Evolutionary conservation across 2,113 vertebrate species (phyloP).

Genomic region (Pampusana beccarii): DNA sequence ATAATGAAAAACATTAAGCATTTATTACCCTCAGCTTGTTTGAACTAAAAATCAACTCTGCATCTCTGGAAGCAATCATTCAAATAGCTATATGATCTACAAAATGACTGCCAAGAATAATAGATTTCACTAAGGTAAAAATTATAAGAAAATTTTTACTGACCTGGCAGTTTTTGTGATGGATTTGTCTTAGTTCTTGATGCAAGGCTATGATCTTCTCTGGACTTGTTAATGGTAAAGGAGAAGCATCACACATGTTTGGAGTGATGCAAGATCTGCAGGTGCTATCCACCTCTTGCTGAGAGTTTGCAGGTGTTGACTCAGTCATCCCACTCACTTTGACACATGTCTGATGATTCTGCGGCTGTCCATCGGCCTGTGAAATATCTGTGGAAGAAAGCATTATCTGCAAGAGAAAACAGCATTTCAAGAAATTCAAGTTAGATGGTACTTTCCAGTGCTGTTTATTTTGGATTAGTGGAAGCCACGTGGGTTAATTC

Average conservation of each 20-base stretch:
- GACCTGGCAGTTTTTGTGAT: conserved; percentile 65
- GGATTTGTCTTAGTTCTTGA: conserved; percentile 66
- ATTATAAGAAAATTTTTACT: neutral
- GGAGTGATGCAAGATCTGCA: neutral
- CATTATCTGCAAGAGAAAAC: conserved; percentile 3
- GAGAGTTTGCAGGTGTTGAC: neutral
- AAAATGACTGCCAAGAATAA: neutral
- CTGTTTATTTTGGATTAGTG: neutral
- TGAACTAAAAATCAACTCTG: neutral
- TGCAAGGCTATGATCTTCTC: conserved; percentile 72
- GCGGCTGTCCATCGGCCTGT: neutral
- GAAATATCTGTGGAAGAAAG: neutral
- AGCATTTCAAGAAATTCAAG: neutral
- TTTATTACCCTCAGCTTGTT: neutral
- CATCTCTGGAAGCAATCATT: neutral
- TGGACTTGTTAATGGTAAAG: conserved; percentile 54
- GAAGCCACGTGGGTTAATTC: neutral
- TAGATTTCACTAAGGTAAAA: neutral
- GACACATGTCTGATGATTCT: neutral
- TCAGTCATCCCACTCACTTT: neutral
- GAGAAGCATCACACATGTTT: neutral
- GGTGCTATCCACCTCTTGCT: neutral
- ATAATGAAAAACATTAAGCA: neutral
- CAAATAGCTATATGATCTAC: neutral
- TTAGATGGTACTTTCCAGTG: neutral